Evolutionary conservation across 2,113 vertebrate genomes (phyloP).

Genomic region (Platichthys stellatus): DNA sequence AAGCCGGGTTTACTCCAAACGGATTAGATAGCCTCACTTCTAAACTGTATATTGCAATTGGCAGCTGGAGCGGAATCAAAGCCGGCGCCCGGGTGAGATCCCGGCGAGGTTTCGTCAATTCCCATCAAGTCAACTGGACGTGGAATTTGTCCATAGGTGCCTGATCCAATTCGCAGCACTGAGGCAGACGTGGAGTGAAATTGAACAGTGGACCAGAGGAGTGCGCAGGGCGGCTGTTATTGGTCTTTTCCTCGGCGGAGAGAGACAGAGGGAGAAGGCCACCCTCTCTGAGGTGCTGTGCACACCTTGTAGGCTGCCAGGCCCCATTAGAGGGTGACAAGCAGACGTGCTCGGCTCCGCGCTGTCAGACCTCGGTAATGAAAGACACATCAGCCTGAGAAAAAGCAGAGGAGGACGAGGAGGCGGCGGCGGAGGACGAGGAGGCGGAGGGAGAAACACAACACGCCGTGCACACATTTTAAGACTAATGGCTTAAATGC

Average conservation of each 20-base stretch:
- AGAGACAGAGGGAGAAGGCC: slow-evolving; percentile 62
- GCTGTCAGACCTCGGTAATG: slow-evolving; percentile 78
- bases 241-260: slow-evolving; percentile 70
- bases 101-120: slow-evolving; percentile 71
- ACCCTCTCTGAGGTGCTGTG: slow-evolving; percentile 69
- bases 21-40: slow-evolving; percentile 66
- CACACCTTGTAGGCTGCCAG: slow-evolving; percentile 75
- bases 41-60: slow-evolving; percentile 71
- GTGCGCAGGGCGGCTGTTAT: slow-evolving; percentile 60
- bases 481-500: slow-evolving; percentile 70
- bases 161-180: slow-evolving; percentile 72
- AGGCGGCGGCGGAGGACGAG: background rate
- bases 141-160: slow-evolving; percentile 76
- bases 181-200: slow-evolving; percentile 70
- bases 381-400: slow-evolving; percentile 75
- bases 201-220: slow-evolving; percentile 63
- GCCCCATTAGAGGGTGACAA: slow-evolving; percentile 80
- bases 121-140: slow-evolving; percentile 74
- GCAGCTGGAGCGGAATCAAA: slow-evolving; percentile 66
- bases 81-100: slow-evolving; percentile 45
- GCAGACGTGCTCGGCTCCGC: slow-evolving; percentile 68
- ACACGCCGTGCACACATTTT: slow-evolving; percentile 54
- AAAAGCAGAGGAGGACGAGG: slow-evolving; percentile 52
- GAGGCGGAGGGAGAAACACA: slow-evolving; percentile 42
- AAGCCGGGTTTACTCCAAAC: slow-evolving; percentile 69